phyloP scores from a whole-genome alignment of 1,140 invertebrate genomes.

The Maconellicoccus hirsutus region DNA sequence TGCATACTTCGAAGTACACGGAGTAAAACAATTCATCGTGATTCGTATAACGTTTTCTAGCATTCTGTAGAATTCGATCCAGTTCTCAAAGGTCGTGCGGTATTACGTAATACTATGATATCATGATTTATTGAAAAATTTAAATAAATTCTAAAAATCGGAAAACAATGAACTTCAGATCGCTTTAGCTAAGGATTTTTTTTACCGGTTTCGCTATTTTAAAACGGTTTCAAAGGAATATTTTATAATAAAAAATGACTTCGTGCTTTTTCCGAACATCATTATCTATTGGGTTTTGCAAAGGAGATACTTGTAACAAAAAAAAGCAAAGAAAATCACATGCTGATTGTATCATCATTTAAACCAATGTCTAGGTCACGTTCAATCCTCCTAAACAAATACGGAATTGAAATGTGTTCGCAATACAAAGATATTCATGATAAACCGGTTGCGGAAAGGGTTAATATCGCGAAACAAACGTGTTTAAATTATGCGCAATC shows the following conservation, averaged over 20 bases:
- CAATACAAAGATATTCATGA: conserved; percentile 8
- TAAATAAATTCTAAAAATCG: not conserved
- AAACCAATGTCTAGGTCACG: conserved; percentile 17
- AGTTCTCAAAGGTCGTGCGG: no score
- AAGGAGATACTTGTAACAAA: not conserved
- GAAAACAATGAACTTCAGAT: not conserved
- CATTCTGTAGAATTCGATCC: no score
- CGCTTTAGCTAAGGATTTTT: no score
- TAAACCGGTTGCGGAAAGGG: conserved; percentile 10
- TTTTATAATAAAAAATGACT: conserved; percentile 1
- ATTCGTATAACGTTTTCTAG: no score
- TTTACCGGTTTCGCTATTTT: no score
- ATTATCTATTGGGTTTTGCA: not conserved
- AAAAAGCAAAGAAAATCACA: not conserved
- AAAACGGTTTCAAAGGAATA: not conserved
- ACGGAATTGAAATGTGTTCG: conserved; percentile 11
- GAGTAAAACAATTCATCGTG: no score
- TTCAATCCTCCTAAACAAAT: conserved; percentile 10
- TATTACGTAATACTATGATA: no score
- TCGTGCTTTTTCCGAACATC: not conserved
- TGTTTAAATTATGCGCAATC: not conserved
- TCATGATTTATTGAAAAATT: not conserved
- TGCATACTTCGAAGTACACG: no score
- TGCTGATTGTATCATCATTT: conserved; percentile 1
- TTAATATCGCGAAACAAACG: not conserved